Evolutionary conservation across 2,888 invertebrate genomes (phyloP).

Genomic region (Opisthograptis luteolata): DNA sequence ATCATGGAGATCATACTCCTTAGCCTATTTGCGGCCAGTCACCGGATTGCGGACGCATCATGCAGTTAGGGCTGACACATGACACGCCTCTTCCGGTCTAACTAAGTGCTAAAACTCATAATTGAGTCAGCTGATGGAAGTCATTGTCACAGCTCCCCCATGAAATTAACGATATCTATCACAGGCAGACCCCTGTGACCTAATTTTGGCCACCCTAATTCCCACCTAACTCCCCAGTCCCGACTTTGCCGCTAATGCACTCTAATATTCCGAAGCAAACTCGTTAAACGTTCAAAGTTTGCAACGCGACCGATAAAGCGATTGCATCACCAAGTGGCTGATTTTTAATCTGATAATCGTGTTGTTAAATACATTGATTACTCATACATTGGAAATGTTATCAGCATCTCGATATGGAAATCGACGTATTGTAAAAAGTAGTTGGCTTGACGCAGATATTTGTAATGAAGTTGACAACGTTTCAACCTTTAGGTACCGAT

Average conservation of each 20-base stretch:
- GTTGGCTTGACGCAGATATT: conserved; percentile 1
- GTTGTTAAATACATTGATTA: conserved; percentile 30
- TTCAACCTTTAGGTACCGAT: too few species aligned
- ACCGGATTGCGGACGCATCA: conserved; percentile 19
- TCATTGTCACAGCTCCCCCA: conserved; percentile 40
- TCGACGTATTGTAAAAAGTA: conserved; percentile 8
- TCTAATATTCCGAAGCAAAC: conserved; percentile 6
- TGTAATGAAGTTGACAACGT: background rate
- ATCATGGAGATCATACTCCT: conserved; percentile 16
- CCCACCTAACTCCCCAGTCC: too few species aligned
- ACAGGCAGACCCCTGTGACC: conserved; percentile 39
- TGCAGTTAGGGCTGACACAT: conserved; percentile 19
- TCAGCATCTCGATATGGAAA: conserved; percentile 16
- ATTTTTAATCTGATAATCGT: conserved; percentile 25
- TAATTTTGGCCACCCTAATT: conserved; percentile 36
- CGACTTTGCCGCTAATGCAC: conserved; percentile 32
- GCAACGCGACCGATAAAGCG: conserved; percentile 12
- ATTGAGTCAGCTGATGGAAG: conserved; percentile 45
- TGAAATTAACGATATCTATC: conserved; percentile 40
- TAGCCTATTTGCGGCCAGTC: conserved; percentile 11
- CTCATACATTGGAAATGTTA: conserved; percentile 22
- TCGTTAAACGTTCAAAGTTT: background rate
- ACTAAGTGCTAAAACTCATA: conserved; percentile 36
- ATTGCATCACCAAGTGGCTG: conserved; percentile 18
- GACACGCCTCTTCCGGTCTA: conserved; percentile 28